Percentiles rank a stretch among this genome's conserved stretches.
These are phyloP conservation scores for Drosophila rellima DNA, from an alignment of 2,888 invertebrate genomes.

Conservation along the genomic window DNA sequence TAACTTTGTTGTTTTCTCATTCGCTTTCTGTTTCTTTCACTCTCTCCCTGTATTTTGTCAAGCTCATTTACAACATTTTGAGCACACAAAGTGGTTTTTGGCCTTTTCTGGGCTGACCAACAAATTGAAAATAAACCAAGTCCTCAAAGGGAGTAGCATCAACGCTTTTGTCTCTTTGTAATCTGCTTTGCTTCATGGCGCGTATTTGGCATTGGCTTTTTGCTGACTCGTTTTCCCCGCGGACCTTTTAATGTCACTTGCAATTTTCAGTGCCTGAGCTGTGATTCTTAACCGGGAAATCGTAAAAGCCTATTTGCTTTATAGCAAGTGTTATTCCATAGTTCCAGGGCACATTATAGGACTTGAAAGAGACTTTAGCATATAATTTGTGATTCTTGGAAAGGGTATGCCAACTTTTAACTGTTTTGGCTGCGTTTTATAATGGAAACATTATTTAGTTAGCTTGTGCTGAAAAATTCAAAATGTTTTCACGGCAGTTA, in stretches of 20 bases:
- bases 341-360: conserved; percentile 5
- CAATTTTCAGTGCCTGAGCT: conserved; percentile 35
- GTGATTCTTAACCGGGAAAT: conserved; percentile 7
- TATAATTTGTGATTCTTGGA: conserved; percentile 1
- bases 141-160: conserved; percentile 25
- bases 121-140: conserved; percentile 75
- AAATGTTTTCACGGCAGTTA: conserved; percentile 76
- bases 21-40: conserved; percentile 2
- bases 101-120: conserved; percentile 32
- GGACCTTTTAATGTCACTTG: conserved; percentile 66
- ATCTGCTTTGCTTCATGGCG: conserved; percentile 28
- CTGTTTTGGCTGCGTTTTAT: conserved; percentile 1
- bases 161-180: conserved; percentile 11
- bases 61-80: conserved; percentile 58
- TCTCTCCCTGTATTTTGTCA: conserved; percentile 21
- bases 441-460: conserved; percentile 26
- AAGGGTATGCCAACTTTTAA: conserved; percentile 20
- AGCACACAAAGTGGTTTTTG: conserved; percentile 21
- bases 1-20: conserved; percentile 1
- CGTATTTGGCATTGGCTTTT: conserved; percentile 18
- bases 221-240: conserved; percentile 41
- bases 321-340: conserved; percentile 4
- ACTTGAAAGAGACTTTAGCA: background rate
- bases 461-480: conserved; percentile 40
- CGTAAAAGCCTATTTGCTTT: conserved; percentile 18